Evolutionary conservation across 1,140 invertebrate species (phyloP), one percentile per base, ranked within the genome.

Genomic region (Lasioglossum albipes): DNA sequence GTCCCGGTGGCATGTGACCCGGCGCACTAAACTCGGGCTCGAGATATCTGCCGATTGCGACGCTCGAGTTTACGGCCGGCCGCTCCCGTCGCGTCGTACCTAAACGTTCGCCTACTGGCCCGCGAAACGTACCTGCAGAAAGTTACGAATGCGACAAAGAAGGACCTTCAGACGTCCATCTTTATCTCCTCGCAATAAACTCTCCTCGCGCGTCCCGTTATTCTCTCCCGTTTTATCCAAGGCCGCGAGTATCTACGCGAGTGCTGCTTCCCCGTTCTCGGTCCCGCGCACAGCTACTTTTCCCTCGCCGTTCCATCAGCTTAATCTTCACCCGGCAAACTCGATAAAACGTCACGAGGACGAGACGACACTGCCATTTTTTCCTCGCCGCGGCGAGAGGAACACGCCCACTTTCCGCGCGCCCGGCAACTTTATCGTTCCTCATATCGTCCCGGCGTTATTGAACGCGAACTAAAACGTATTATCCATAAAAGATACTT

Each of bases 161-260:
- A 89, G 82, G 45, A 10, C 81, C 52, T 64, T 66, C 22, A 70
- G 41, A 73, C 31, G 31, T 71, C 84, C 57, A 75, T 66, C 82
- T 91, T 87, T 91, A 90, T 91, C 88, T 88, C 71, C 59, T 49
- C 61, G 87, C 88, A 89, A 91, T 90, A 91, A 91, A 87, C 84
- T 84, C 74, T 52, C 82, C 86, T 87, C 86, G 42, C 59, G 12
- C 52, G 52, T 54, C 16, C 52, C 9, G 1, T 49, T 13, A 12
- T 54, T 54, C 18, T 20, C 2, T 54, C 52, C 52, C 57, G 20
- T n/a, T 52, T 49, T 13, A 5, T 54, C 45, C 12, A 3, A 49
- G 45, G 13, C 31, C 45, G 45, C 45, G 45, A 10, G 45, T 3
- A 13, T 16, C 2, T 9, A 20, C 31, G 0, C 7, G 3, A 7